A percentile compares a stretch with the other conserved stretches of the same genome.
Conservation (phyloP, 2,797 vertebrate species). For the Petrocephalus sullivani region DNA sequence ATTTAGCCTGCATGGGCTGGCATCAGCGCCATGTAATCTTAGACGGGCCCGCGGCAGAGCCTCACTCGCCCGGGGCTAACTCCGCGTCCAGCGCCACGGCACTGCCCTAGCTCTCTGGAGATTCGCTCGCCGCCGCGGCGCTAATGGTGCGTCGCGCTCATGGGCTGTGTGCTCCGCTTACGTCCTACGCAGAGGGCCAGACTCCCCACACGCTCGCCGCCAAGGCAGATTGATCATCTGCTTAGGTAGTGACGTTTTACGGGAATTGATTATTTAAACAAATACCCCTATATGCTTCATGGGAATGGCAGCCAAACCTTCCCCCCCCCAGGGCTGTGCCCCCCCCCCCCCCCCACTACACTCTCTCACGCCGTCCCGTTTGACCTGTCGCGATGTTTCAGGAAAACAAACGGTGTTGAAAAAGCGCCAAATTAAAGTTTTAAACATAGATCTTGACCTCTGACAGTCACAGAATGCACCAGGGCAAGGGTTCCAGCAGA, state of each 20-base stretch:
- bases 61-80: neutral
- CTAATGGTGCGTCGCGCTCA: neutral
- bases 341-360: neutral
- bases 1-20: slow-evolving; percentile 27
- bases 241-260: neutral
- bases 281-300: neutral
- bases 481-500: neutral
- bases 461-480: neutral
- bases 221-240: neutral
- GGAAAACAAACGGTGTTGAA: neutral
- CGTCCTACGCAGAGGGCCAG: neutral
- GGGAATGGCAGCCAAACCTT: neutral
- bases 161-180: neutral
- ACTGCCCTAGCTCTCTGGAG: neutral
- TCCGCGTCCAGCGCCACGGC: neutral
- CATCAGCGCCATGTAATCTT: slow-evolving; percentile 25
- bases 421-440: neutral
- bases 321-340: neutral
- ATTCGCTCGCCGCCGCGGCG: neutral
- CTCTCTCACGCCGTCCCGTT: neutral
- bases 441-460: neutral
- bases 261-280: neutral
- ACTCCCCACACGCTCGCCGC: neutral
- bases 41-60: slow-evolving; percentile 7
- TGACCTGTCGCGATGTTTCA: neutral